Evolutionary conservation across 1,140 invertebrate species (phyloP).

Genomic region (Papilio polytes): DNA sequence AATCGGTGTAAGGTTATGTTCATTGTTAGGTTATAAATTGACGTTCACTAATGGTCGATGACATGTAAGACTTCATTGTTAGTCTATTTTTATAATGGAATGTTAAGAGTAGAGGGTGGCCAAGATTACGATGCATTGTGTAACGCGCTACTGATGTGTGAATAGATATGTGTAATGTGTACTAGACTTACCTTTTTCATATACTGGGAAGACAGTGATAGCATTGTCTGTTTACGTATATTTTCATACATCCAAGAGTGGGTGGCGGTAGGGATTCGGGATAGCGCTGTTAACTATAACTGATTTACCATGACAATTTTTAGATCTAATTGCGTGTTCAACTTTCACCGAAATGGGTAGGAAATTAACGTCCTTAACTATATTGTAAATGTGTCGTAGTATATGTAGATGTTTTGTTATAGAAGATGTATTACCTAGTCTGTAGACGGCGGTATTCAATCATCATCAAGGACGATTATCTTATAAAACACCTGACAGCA

Average conservation of each 20-base stretch:
- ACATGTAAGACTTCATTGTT: not conserved
- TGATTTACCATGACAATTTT: no score
- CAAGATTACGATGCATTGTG: not conserved
- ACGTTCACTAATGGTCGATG: not conserved
- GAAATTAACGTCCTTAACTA: no score
- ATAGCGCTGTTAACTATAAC: no score
- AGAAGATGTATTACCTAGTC: not conserved
- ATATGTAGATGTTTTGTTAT: no score
- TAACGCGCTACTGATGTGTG: not conserved
- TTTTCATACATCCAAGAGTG: no score
- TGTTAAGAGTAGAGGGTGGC: not conserved
- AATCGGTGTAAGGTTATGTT: not conserved
- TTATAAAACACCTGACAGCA: not conserved
- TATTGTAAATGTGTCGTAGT: no score
- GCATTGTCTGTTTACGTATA: no score
- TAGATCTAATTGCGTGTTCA: no score
- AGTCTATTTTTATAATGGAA: constrained; percentile 1
- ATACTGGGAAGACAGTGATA: not conserved
- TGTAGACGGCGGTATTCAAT: not conserved
- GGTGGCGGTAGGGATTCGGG: no score
- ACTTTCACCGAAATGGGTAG: no score
- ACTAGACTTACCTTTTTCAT: not conserved
- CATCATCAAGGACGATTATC: not conserved
- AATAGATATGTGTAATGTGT: not conserved
- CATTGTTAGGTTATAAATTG: not conserved